Evolutionary conservation across 2,888 invertebrate genomes (phyloP), one percentile per base, ranked within the genome.

Genomic region (Tridacna gigas): DNA sequence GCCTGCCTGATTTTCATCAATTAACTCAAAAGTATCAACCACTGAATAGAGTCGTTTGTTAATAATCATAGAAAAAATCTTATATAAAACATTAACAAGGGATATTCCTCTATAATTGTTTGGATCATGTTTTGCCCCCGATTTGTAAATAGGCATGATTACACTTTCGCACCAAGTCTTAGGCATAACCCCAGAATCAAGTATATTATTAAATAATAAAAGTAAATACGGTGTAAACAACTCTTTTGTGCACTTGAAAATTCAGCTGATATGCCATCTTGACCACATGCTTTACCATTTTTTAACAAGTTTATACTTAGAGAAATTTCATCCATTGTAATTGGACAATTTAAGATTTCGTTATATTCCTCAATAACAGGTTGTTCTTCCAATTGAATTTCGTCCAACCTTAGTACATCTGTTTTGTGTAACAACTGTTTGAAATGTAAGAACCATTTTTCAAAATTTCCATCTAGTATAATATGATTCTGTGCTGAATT

Each of bases 191-290:
- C 71, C 48, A 7, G 51, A 25, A 9, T 48, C n/a, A 18, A 75
- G 48, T 56, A 83, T 65, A 20, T 51, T 26, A 56, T 83, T 83
- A 47, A 79, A 79, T 12, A 79, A 60, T 26, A 26, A 26, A 18
- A 13, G 11, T 28, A 67, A 20, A 26, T 26, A 67, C 26, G 67
- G 67, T 28, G 26, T 12, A 13, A 26, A 26, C 7, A 11, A 18
- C 11, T 11, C n/a, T 63, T 11, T 9, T n/a, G 63, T 63, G 25
- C n/a, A n/a, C n/a, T 63, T 15, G n/a, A 15, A 63, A 20, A 63
- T 63, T 61, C 61, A n/a, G 61, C 61, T 61, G 61, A 22, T 61
- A 61, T 61, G n/a, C 61, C 61, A 61, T 61, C 61, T 20, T 61
- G 18, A 61, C 61, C 61, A 61, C n/a, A 7, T 22, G 61, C 18